A percentile compares a stretch with the other conserved stretches of the same genome.
These are phyloP conservation scores for Dermochelys coriacea DNA, from an alignment of 2,797 vertebrate species.

Conservation along the genomic window DNA sequence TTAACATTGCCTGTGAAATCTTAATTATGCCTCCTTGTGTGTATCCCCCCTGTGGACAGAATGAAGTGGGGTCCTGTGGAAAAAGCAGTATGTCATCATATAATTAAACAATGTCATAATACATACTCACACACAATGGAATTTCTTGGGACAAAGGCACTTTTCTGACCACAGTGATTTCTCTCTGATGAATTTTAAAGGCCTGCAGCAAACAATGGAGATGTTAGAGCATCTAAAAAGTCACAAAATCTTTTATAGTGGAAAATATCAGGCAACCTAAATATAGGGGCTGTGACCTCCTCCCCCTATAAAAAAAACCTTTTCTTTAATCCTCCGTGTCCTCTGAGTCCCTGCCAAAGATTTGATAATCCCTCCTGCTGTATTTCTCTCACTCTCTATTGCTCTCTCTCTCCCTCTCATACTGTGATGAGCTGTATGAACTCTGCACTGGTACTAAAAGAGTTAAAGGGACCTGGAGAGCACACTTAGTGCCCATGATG, in stretches of 20 bases:
- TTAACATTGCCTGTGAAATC: accelerated
- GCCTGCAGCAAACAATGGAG: not conserved
- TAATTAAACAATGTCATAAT: not conserved
- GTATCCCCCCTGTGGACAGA: not conserved
- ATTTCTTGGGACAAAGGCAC: not conserved
- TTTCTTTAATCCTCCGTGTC: not conserved
- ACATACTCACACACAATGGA: not conserved
- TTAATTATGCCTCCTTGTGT: accelerated
- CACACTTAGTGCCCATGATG: not conserved
- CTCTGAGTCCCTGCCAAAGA: not conserved
- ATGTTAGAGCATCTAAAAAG: not conserved
- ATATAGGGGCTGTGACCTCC: not conserved
- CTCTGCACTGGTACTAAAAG: not conserved
- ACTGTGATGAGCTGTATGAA: not conserved
- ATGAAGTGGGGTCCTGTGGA: not conserved
- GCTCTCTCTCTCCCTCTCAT: not conserved
- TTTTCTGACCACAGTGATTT: not conserved
- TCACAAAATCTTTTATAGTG: not conserved
- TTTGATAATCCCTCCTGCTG: not conserved
- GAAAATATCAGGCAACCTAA: not conserved
- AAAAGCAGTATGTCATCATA: not conserved
- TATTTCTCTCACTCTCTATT: not conserved
- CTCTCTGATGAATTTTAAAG: not conserved
- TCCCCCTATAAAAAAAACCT: not conserved
- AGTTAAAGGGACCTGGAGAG: not conserved